Base-by-base conservation (phyloP, 1,140 invertebrate genomes). In the Heliothis subflexa region DNA sequence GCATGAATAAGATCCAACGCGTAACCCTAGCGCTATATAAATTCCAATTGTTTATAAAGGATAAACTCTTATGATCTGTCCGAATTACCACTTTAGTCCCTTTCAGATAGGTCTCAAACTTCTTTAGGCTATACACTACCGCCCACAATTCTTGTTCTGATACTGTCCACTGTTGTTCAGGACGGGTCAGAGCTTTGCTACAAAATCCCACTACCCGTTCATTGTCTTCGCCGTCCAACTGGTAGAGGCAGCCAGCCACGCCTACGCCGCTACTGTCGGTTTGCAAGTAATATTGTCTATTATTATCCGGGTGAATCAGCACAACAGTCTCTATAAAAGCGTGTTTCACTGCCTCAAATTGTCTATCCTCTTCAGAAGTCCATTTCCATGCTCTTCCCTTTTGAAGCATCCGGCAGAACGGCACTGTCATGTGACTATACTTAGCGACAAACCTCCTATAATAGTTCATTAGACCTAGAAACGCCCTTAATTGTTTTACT, bases 51-150 rank as follows among this genome's bases (percentile, higher is more conserved):
- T 84, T 85, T 4, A 95, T 79, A 85, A 91, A 95, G 13, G 79
- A 86, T 18, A 95, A 80, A 0, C 90, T 86, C 61, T 91, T 85
- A 78, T 96, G 94, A 79, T 96, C 95, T 0, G 95, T 95, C 70
- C 87, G 72, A 16, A 95, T 89, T 4, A 62, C 86, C 5, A 85
- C 14, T 49, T 79, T 81, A 5, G 62, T 12, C 1, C 85, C 86
- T 59, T 81, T 81, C 14, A 89, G 40, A 66, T 85, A 80, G 1
- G 83, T 85, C 47, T 88, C 78, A 79, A 88, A 89, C 59, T 92
- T 91, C 13, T 79, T 80, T 87, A 66, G 33, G 3, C 85, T 85
- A 78, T 87, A 88, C 4, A 91, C 85, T 10, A 92, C 78, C 0
- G 89, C 85, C 13, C 85, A 83, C 16, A 93, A 80, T 57, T 93